phyloP scores from a whole-genome alignment of 2,888 invertebrate genomes.

The Maniola hyperantus region DNA sequence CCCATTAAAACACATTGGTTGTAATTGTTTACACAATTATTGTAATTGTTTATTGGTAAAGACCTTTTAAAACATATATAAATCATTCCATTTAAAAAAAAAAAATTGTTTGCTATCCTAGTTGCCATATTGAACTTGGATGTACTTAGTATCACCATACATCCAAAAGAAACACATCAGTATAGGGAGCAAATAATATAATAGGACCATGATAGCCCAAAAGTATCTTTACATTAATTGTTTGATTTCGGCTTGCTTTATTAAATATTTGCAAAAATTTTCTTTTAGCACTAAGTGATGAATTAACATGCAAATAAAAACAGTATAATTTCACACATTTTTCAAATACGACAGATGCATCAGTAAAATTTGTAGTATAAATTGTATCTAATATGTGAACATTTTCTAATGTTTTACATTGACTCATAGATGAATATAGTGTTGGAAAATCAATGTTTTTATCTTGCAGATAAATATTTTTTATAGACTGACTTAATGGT shows the following conservation, averaged over 20 bases:
- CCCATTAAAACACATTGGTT: too few relatives aligned
- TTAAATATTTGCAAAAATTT: slow-evolving; percentile 51
- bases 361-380: slow-evolving; percentile 44
- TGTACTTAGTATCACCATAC: neutral
- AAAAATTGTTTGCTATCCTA: too few relatives aligned
- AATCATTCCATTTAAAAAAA: too few relatives aligned
- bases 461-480: slow-evolving; percentile 61
- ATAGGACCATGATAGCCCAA: neutral
- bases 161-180: slow-evolving; percentile 53
- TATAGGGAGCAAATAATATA: slow-evolving; percentile 53
- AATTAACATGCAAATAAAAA: slow-evolving; percentile 54
- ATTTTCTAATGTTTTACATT: slow-evolving; percentile 63
- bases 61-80: too few relatives aligned
- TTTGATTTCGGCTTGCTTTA: slow-evolving; percentile 46
- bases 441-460: slow-evolving; percentile 54
- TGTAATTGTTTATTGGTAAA: too few relatives aligned
- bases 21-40: too few relatives aligned
- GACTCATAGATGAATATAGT: slow-evolving; percentile 57
- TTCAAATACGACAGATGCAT: slow-evolving; percentile 54
- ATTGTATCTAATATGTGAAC: slow-evolving; percentile 54
- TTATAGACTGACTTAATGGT: slow-evolving; percentile 53
- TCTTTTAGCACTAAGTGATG: slow-evolving; percentile 44
- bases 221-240: slow-evolving; percentile 46
- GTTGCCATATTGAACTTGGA: neutral
- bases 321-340: slow-evolving; percentile 61